Evolutionary conservation across 2,113 vertebrate species (phyloP).

Genomic region (Clinocottus analis): DNA sequence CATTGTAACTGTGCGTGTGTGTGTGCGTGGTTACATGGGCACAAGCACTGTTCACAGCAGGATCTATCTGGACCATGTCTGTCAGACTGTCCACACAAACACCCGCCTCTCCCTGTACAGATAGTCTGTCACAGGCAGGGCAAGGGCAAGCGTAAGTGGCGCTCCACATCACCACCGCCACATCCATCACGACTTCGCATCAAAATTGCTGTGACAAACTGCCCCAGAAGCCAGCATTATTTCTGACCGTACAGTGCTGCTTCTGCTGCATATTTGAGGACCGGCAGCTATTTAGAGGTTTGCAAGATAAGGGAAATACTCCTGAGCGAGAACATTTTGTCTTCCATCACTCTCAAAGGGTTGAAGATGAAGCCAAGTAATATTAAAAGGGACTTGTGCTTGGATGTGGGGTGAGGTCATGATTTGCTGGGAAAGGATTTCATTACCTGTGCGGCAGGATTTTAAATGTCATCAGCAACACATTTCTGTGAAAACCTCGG

Average conservation of each 20-base stretch:
- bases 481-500: slow-evolving; percentile 7
- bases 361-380: slow-evolving; percentile 14
- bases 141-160: slow-evolving; percentile 64
- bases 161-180: slow-evolving; percentile 49
- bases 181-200: slow-evolving; percentile 68
- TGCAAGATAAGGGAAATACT: slow-evolving; percentile 61
- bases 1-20: not conserved
- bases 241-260: slow-evolving; percentile 52
- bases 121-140: slow-evolving; percentile 59
- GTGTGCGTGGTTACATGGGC: not conserved
- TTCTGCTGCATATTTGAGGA: slow-evolving; percentile 59
- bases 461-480: not conserved
- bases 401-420: not conserved
- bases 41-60: slow-evolving; percentile 6
- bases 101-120: slow-evolving; percentile 21
- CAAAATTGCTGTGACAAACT: slow-evolving; percentile 72
- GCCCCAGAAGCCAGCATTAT: slow-evolving; percentile 67
- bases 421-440: not conserved
- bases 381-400: not conserved
- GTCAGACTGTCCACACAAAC: slow-evolving; percentile 29
- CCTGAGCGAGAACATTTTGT: slow-evolving; percentile 44
- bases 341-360: slow-evolving; percentile 27
- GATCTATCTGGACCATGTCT: slow-evolving; percentile 33
- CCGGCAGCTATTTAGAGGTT: slow-evolving; percentile 49
- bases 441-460: not conserved